Conservation (phyloP, 2,888 invertebrate genomes). For the Biston stratarius region DNA sequence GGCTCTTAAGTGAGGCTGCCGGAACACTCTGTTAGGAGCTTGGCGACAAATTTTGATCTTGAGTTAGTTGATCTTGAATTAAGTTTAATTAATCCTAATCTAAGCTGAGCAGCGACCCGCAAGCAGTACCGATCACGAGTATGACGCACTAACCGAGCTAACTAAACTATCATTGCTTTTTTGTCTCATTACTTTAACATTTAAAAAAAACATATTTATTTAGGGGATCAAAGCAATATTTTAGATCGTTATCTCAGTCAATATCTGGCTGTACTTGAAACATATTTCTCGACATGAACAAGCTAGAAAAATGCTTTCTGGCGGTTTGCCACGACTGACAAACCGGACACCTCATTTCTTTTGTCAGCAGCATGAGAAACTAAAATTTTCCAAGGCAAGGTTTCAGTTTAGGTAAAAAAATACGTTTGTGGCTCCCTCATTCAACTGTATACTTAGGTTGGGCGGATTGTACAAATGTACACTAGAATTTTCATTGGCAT, state of each 20-base stretch:
- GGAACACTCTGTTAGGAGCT: too few relatives aligned
- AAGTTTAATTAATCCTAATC: too few relatives aligned
- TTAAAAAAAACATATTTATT: too few relatives aligned
- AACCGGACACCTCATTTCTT: not conserved
- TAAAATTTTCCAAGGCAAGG: not conserved
- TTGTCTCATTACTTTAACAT: too few relatives aligned
- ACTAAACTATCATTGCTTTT: too few relatives aligned
- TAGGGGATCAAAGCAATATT: not conserved
- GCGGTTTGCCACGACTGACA: not conserved
- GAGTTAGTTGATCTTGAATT: too few relatives aligned
- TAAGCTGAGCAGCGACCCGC: too few relatives aligned
- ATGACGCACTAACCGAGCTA: too few relatives aligned
- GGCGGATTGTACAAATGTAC: not conserved
- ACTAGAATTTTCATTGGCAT: constrained; percentile 2
- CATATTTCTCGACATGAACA: constrained; percentile 12
- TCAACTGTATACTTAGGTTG: not conserved
- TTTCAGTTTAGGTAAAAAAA: not conserved
- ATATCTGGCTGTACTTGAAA: constrained; percentile 9
- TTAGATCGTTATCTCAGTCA: not conserved
- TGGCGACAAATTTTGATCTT: too few relatives aligned
- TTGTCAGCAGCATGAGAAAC: not conserved
- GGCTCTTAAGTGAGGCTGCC: too few relatives aligned
- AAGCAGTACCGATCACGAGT: too few relatives aligned
- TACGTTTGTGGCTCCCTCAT: not conserved
- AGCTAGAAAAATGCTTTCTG: constrained; percentile 10